Evolutionary conservation across 1,140 invertebrate genomes (phyloP), one percentile per base, ranked within the genome.

Genomic region (Neelides sp.): DNA sequence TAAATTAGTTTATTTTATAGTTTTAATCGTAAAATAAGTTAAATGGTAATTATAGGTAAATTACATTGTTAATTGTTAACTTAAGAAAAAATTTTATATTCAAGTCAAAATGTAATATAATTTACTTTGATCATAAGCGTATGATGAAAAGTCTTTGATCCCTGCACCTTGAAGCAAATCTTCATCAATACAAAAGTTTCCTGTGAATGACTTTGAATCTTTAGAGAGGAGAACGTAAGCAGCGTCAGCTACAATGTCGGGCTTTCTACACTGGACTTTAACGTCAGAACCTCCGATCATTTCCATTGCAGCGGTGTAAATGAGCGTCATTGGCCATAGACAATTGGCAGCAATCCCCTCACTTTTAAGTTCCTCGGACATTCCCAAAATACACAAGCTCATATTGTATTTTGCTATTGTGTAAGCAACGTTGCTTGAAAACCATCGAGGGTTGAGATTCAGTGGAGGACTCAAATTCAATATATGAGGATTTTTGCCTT

Each of bases 331-430:
- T 1, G 94, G 94, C 95, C 95, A 99, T 0, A 99, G 70, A 3
- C 93, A 89, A 72, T 99, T 99, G 0, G 98, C 92, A 34, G 83
- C 91, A 58, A 99, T 83, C 42, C 82, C 80, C 49, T 81, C 74
- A 7, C 73, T 67, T 61, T 76, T 80, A 55, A 96, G 85, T 71
- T 98, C 95, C 57, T 85, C 86, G 34, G 88, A 73, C 90, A 97
- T 95, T 32, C 95, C 93, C 12, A 98, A 70, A 1, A 88, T 90
- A 70, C 92, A 97, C 88, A 98, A 90, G 0, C 90, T 95, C 95
- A 99, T 98, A 17, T 94, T 94, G 65, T 94, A 98, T 64, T 98
- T 98, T 1, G 94, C 86, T 78, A 98, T 96, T 0, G 94, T 97
- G 66, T 98, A 98, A 1, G 91, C 92, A 42, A 95, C 82, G 48